phyloP scores from a whole-genome alignment of 2,888 invertebrate genomes.

The Eupithecia exiguata region DNA sequence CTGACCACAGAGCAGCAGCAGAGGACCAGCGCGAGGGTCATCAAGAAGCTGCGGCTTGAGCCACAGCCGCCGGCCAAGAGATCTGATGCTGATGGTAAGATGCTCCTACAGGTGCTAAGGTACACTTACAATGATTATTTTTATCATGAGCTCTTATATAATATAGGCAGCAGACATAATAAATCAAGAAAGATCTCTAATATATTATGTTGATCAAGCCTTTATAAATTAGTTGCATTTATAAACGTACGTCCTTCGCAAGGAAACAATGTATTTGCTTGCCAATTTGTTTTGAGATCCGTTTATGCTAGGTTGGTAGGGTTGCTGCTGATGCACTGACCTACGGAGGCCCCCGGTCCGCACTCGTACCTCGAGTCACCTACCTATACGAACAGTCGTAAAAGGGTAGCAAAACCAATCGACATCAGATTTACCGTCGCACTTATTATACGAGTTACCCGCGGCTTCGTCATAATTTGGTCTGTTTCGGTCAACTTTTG shows the following conservation, averaged over 20 bases:
- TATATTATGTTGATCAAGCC: too few species aligned
- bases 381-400: too few species aligned
- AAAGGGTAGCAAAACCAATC: too few species aligned
- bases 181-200: neutral
- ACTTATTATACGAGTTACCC: neutral
- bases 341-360: too few species aligned
- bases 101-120: neutral
- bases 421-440: too few species aligned
- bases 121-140: neutral
- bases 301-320: too few species aligned
- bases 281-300: too few species aligned
- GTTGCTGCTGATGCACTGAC: too few species aligned
- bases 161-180: neutral
- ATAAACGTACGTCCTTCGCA: too few species aligned
- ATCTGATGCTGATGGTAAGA: conserved; percentile 55
- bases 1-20: conserved; percentile 86
- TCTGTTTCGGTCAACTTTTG: neutral
- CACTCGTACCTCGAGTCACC: too few species aligned
- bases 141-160: neutral
- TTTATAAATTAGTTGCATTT: too few species aligned
- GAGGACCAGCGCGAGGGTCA: conserved; percentile 90
- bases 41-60: conserved; percentile 90
- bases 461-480: neutral
- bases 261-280: too few species aligned
- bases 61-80: conserved; percentile 60